A percentile compares a stretch with the other conserved stretches of the same genome.
phyloP scores from a whole-genome alignment of 2,888 invertebrate species.

The Nomada fucata region DNA sequence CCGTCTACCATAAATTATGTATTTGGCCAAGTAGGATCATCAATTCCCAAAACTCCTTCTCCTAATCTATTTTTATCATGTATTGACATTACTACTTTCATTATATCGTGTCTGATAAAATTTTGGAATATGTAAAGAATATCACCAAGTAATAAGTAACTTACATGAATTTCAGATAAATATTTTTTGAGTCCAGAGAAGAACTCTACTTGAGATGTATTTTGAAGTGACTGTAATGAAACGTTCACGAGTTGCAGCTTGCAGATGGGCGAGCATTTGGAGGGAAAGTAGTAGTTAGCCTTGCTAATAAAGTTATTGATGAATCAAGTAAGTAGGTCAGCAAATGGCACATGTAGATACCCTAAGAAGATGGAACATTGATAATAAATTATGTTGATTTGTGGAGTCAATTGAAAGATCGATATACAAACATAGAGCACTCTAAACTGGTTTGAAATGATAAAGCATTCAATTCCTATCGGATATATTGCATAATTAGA shows the following conservation, averaged over 20 bases:
- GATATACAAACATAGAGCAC: conserved; percentile 6
- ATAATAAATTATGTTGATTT: conserved; percentile 41
- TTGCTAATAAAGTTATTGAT: conserved; percentile 55
- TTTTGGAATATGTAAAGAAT: not conserved
- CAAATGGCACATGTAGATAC: conserved; percentile 10
- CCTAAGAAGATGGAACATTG: conserved; percentile 20
- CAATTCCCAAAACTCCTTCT: conserved; percentile 6
- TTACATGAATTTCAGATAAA: not conserved
- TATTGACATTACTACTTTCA: conserved; percentile 9
- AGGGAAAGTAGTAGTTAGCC: conserved; percentile 40
- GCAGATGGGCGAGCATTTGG: not conserved
- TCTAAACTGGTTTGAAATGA: not conserved
- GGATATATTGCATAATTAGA: not conserved
- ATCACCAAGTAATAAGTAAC: not conserved
- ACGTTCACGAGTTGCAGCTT: not conserved
- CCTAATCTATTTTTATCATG: conserved; percentile 28
- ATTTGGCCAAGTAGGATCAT: conserved; percentile 31
- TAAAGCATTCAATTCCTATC: not conserved
- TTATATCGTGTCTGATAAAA: not conserved
- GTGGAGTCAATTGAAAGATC: not conserved
- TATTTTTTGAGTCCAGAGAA: not conserved
- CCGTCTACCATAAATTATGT: conserved; percentile 22
- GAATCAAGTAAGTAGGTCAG: conserved; percentile 50
- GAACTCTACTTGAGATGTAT: not conserved
- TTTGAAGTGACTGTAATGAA: conserved; percentile 1